Conservation (phyloP, 2,113 vertebrate species). For the Mesembrinibis cayennensis region DNA sequence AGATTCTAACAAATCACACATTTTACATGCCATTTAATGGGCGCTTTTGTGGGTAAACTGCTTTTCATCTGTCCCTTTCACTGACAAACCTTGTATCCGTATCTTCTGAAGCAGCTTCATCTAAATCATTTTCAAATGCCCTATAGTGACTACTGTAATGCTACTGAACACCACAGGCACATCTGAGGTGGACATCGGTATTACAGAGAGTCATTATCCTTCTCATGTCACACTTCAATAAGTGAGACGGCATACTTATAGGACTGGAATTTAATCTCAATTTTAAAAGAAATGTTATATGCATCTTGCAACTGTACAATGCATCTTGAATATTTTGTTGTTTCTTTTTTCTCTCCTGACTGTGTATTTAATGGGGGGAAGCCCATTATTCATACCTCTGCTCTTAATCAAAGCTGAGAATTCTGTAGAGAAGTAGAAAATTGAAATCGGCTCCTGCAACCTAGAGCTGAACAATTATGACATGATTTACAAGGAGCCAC, state of each 20-base stretch:
- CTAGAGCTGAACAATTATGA: conserved; percentile 70
- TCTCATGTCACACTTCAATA: neutral
- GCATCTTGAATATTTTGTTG: neutral
- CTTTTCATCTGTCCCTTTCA: neutral
- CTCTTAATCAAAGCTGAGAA: conserved; percentile 71
- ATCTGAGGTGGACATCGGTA: neutral
- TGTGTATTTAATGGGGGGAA: conserved; percentile 22
- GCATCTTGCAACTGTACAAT: neutral
- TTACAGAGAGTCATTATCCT: neutral
- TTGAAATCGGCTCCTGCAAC: conserved; percentile 52
- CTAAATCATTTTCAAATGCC: neutral
- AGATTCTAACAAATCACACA: neutral
- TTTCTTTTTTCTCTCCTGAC: conserved; percentile 14
- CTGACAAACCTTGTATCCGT: neutral
- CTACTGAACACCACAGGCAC: neutral
- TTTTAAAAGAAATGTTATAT: neutral
- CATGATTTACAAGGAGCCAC: conserved; percentile 75
- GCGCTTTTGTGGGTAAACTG: neutral
- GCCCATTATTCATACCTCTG: conserved; percentile 62
- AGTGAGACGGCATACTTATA: neutral
- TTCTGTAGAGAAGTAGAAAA: conserved; percentile 60
- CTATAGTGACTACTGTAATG: neutral
- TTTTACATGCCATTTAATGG: neutral
- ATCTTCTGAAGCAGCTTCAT: neutral
- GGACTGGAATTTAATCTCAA: neutral